These are phyloP conservation scores for Mus spicilegus DNA, from an alignment of 2,113 vertebrate genomes.

Conservation along the genomic window DNA sequence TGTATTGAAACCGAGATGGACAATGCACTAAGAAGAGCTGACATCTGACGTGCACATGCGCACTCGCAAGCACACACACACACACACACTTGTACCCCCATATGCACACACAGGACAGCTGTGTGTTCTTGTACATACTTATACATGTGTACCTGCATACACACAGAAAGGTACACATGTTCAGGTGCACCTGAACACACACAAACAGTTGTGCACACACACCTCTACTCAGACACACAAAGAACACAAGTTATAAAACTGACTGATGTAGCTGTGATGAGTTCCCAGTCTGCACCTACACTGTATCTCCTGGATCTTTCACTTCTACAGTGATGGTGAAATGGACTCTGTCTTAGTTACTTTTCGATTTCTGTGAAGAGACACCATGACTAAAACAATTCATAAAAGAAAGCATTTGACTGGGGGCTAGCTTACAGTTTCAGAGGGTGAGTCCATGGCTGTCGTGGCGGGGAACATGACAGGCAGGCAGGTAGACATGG, in stretches of 20 bases:
- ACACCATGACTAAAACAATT: neutral
- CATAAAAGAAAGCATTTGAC: neutral
- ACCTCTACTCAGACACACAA: neutral
- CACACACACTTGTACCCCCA: neutral
- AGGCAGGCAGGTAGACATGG: neutral
- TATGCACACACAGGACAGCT: neutral
- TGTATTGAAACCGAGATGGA: neutral
- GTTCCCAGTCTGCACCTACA: no score
- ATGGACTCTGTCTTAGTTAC: neutral
- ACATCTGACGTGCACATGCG: neutral
- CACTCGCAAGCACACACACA: neutral
- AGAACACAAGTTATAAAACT: no score
- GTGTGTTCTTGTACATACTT: neutral
- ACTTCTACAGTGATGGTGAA: neutral
- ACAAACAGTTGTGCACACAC: neutral
- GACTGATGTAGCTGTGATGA: fast-evolving
- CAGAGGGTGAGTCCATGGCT: neutral
- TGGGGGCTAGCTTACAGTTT: neutral
- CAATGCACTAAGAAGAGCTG: neutral
- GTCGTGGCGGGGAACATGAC: neutral
- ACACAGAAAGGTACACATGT: neutral
- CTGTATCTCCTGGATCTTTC: neutral
- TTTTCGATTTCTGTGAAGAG: neutral
- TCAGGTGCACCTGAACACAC: neutral
- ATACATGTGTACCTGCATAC: neutral